Conservation (phyloP, 1,140 invertebrate species). For the Lucilia sericata region DNA sequence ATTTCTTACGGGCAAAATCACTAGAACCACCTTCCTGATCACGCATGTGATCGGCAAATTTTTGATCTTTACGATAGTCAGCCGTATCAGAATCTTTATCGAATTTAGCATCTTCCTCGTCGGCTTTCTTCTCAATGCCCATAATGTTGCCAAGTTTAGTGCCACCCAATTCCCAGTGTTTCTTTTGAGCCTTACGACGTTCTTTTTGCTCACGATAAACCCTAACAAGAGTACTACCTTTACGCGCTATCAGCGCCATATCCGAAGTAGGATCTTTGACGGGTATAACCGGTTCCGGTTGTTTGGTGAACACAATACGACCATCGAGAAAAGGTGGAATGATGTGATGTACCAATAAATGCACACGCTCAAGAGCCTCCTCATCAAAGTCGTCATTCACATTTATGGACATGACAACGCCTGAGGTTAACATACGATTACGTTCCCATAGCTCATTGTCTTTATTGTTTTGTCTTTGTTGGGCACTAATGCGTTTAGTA, state of each 20-base stretch:
- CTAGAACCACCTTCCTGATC: constrained; percentile 78
- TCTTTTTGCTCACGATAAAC: constrained; percentile 96
- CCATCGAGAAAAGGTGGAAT: constrained; percentile 99
- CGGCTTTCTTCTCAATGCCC: constrained; percentile 89
- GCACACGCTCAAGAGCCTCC: constrained; percentile 90
- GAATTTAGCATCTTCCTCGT: constrained; percentile 76
- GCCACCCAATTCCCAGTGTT: constrained; percentile 98
- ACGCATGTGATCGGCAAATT: constrained; percentile 96
- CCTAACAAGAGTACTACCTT: constrained; percentile 92
- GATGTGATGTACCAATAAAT: constrained; percentile 97
- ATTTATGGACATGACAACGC: constrained; percentile 90
- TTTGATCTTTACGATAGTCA: constrained; percentile 89
- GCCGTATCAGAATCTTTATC: constrained; percentile 74
- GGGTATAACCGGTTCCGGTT: constrained; percentile 93
- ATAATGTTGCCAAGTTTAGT: constrained; percentile 98
- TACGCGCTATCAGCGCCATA: constrained; percentile 97
- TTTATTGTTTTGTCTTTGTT: constrained; percentile 94
- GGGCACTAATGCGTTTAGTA: constrained; percentile 92
- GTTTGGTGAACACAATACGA: constrained; percentile 98
- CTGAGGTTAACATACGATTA: constrained; percentile 97
- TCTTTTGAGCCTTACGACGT: constrained; percentile 94
- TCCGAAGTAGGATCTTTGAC: constrained; percentile 96
- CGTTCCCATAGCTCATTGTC: constrained; percentile 99
- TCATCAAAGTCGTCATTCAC: constrained; percentile 95
- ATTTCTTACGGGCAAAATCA: constrained; percentile 90